Base-by-base conservation (phyloP, 2,888 invertebrate genomes). In the Catocala nupta region DNA sequence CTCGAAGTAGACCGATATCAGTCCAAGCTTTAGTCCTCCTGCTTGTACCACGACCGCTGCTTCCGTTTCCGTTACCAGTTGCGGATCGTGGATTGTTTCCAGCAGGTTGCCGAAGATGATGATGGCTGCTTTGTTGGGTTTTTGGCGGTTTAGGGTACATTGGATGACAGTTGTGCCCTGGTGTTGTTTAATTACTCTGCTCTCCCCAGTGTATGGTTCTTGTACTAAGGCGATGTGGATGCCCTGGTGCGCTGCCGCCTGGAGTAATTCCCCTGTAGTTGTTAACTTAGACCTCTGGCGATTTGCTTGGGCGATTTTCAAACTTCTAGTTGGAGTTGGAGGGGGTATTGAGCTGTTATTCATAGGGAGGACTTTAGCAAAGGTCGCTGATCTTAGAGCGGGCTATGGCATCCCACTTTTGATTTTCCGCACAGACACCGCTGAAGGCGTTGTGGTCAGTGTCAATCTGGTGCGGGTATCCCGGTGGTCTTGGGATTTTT, bases 71-170 rank as follows among this genome's bases (percentile, higher is more conserved):
- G 16, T 16, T 16, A 16, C 16, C 16, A 16, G 16, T 16, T 16
- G 16, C 16, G 16, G 16, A 16, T 16, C 16, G 16, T 16, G 16
- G 16, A 16, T 16, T 16, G 2, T 2, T 16, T 16, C 16, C 16
- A 16, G 16, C 16, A 16, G 16, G 16, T 16, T 16, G 16, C 16
- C 16, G 16, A 16, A 16, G 16, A 16, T 16, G 16, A 74, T 58
- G 0, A 81, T 51, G 0, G 81, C 79, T 0, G 79, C 68, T 16
- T 81, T 78, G 0, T 70, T 69, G 0, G 50, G 75, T 42, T 71
- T 73, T n/a, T 62, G 45, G n/a, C 78, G 58, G 51, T 66, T 69
- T 0, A 67, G 56, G 5, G 75, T 63, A 60, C 74, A 73, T 62
- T 80, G 80, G 48, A 78, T 69, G 12, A 75, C 57, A 25, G 13